Conservation (phyloP, 2,888 invertebrate genomes). For the Cartodere bifasciata region DNA sequence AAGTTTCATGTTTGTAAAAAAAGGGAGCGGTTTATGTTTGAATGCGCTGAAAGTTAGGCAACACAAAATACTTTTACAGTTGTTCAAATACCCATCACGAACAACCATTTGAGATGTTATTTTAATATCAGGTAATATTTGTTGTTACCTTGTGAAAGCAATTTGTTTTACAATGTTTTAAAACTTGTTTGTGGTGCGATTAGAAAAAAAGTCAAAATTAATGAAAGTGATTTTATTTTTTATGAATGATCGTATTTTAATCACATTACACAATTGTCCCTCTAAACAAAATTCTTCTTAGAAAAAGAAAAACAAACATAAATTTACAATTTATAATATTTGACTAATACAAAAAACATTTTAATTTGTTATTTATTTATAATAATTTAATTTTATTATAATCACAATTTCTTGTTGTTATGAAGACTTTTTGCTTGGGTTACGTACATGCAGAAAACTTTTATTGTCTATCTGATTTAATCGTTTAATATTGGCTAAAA, state of each 20-base stretch:
- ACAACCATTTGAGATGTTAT: too few species aligned
- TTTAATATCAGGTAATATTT: too few species aligned
- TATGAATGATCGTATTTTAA: constrained; percentile 29
- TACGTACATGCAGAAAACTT: constrained; percentile 30
- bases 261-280: constrained; percentile 32
- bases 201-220: constrained; percentile 11
- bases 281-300: constrained; percentile 28
- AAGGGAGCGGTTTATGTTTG: too few species aligned
- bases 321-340: constrained; percentile 32
- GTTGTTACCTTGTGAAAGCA: too few species aligned
- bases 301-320: constrained; percentile 25
- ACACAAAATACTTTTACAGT: too few species aligned
- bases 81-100: too few species aligned
- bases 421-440: constrained; percentile 34
- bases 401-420: constrained; percentile 37
- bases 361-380: constrained; percentile 33
- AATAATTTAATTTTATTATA: constrained; percentile 35
- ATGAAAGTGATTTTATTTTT: constrained; percentile 32
- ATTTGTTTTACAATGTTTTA: too few species aligned
- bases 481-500: too few species aligned
- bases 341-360: constrained; percentile 36
- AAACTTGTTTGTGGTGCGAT: too few species aligned
- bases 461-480: too few species aligned
- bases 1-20: too few species aligned
- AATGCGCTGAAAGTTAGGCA: too few species aligned